These are phyloP conservation scores for Catocala nupta DNA, from an alignment of 2,888 invertebrate genomes.

Conservation along the genomic window DNA sequence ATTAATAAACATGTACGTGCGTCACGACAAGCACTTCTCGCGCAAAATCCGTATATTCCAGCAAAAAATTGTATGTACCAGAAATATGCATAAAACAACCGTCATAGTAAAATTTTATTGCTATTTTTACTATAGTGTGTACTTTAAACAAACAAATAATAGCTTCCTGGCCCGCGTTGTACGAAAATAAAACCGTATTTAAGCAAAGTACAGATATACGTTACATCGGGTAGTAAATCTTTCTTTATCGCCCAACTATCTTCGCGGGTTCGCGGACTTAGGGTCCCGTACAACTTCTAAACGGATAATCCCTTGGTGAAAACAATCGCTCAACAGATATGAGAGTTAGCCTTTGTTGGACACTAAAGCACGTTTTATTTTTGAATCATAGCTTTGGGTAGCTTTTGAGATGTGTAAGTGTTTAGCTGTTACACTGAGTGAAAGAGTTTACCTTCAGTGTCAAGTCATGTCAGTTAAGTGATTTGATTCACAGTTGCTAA, in stretches of 20 bases:
- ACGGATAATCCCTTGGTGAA: constrained; percentile 28
- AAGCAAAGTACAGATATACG: constrained; percentile 50
- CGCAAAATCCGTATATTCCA: constrained; percentile 3
- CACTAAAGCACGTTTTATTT: constrained; percentile 7
- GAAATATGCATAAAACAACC: constrained; percentile 25
- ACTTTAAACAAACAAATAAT: constrained; percentile 41
- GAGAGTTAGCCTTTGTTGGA: constrained; percentile 1
- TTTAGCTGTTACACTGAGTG: too few relatives aligned
- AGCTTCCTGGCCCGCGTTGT: constrained; percentile 35
- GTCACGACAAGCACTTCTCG: constrained; percentile 5
- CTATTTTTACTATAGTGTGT: constrained; percentile 29
- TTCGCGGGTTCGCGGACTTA: constrained; percentile 42
- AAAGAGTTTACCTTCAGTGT: too few relatives aligned
- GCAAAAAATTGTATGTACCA: constrained; percentile 9
- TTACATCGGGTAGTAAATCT: constrained; percentile 58
- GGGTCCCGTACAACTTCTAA: constrained; percentile 34
- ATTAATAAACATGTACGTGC: constrained; percentile 3
- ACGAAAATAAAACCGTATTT: constrained; percentile 56
- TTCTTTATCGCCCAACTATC: constrained; percentile 60
- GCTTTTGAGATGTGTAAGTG: too few relatives aligned
- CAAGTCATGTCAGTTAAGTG: too few relatives aligned
- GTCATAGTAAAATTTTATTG: constrained; percentile 31
- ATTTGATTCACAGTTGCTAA: too few relatives aligned
- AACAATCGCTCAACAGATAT: constrained; percentile 20
- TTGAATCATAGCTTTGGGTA: background rate